Evolutionary conservation across 2,888 invertebrate species (phyloP).

Genomic region (Dyspetes luteomarginatus): DNA sequence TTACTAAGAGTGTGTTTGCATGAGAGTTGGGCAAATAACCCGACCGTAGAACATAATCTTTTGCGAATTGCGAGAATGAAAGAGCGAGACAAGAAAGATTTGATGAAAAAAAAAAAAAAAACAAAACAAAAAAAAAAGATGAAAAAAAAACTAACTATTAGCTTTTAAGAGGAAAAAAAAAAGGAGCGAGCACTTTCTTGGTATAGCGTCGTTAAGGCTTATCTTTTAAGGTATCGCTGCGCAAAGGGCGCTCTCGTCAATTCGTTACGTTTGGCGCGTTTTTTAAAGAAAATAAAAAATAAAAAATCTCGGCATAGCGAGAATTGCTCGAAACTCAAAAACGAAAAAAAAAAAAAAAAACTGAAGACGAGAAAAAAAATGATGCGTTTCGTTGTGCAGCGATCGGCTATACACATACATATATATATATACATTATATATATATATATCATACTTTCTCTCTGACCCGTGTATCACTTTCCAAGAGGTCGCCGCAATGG

Average conservation of each 20-base stretch:
- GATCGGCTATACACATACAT: conserved; percentile 20
- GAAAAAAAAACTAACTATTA: conserved; percentile 59
- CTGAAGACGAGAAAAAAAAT: neutral
- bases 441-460: conserved; percentile 68
- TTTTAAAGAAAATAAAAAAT: neutral
- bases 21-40: conserved; percentile 34
- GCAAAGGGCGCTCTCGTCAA: conserved; percentile 40
- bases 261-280: conserved; percentile 19
- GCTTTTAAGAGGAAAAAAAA: conserved; percentile 47
- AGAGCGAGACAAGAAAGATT: conserved; percentile 14
- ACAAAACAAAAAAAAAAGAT: neutral
- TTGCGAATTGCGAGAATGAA: conserved; percentile 66
- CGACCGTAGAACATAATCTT: conserved; percentile 70
- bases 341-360: neutral
- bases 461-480: conserved; percentile 62
- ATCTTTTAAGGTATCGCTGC: conserved; percentile 59
- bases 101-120: conserved; percentile 12
- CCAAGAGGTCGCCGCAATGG: conserved; percentile 36
- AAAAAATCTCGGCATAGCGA: neutral
- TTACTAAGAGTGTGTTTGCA: conserved; percentile 30
- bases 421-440: conserved; percentile 1
- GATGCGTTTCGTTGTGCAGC: conserved; percentile 36
- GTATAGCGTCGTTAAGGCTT: conserved; percentile 65
- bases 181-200: conserved; percentile 62
- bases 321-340: neutral